These are phyloP conservation scores for Subanguina moxae DNA, from an alignment of 1,140 invertebrate genomes.

Conservation along the genomic window DNA sequence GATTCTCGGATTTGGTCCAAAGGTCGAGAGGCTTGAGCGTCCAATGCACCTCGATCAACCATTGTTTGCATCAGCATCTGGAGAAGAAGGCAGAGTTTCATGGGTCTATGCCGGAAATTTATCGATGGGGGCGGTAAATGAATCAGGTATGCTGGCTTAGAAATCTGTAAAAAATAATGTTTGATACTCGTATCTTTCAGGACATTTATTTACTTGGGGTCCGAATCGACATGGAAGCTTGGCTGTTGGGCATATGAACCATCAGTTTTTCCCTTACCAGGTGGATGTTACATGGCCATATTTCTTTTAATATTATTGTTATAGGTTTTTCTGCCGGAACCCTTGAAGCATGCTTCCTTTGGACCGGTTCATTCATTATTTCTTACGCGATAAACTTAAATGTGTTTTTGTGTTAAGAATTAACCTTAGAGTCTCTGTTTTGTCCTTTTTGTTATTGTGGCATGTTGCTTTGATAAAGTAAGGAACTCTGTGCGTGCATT, in stretches of 20 bases:
- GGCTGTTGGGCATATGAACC: slow-evolving; percentile 27
- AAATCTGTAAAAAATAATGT: background rate
- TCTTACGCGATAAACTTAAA: slow-evolving; percentile 18
- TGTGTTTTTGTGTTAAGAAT: background rate
- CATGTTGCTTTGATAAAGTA: slow-evolving; percentile 1
- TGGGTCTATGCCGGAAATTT: slow-evolving; percentile 35
- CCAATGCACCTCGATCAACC: slow-evolving; percentile 38
- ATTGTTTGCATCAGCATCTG: slow-evolving; percentile 31
- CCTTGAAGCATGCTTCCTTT: slow-evolving; percentile 26
- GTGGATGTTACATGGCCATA: slow-evolving; percentile 4
- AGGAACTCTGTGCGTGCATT: background rate
- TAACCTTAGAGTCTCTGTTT: background rate
- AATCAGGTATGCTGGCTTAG: slow-evolving; percentile 14
- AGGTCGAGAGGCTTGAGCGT: slow-evolving; percentile 4
- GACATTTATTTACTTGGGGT: slow-evolving; percentile 40
- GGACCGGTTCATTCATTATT: slow-evolving; percentile 46
- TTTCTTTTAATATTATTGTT: slow-evolving; percentile 4
- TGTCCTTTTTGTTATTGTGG: slow-evolving; percentile 7
- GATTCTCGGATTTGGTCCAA: slow-evolving; percentile 42
- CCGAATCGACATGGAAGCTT: slow-evolving; percentile 41
- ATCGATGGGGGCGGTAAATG: slow-evolving; percentile 28
- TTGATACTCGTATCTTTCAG: background rate
- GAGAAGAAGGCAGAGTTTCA: slow-evolving; percentile 19
- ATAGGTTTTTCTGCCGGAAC: slow-evolving; percentile 38
- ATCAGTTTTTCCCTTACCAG: slow-evolving; percentile 42